Percentiles rank a stretch among this genome's conserved stretches.
These are phyloP conservation scores for Pungitius pungitius DNA, from an alignment of 2,113 vertebrate genomes.

Conservation along the genomic window DNA sequence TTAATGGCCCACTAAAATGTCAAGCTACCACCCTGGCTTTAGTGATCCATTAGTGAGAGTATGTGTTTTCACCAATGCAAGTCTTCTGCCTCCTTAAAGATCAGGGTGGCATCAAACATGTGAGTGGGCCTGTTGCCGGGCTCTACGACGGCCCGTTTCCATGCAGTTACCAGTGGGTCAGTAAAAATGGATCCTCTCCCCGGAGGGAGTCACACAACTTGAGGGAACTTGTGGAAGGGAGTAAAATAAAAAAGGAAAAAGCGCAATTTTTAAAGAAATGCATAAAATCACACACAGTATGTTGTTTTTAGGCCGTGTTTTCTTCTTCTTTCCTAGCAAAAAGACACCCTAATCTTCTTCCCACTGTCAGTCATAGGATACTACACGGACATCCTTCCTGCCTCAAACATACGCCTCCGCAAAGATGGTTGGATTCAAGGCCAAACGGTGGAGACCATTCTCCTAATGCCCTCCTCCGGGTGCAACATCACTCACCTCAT, in stretches of 20 bases:
- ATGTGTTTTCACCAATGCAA: constrained; percentile 18
- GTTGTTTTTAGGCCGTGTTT: background rate
- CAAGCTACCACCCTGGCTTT: background rate
- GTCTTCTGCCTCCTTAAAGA: constrained; percentile 24
- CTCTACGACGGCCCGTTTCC: constrained; percentile 60
- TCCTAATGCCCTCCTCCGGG: background rate
- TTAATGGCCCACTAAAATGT: constrained; percentile 4
- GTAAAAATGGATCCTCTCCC: constrained; percentile 64
- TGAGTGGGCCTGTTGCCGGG: constrained; percentile 24
- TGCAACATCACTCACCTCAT: constrained; percentile 24
- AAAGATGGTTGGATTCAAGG: background rate
- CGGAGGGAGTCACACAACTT: constrained; percentile 42
- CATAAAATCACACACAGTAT: background rate
- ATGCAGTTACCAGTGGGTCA: constrained; percentile 46
- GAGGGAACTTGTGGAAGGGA: constrained; percentile 29
- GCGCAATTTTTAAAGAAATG: background rate
- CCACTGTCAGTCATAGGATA: background rate
- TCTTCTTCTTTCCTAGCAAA: background rate
- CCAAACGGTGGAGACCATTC: constrained; percentile 3
- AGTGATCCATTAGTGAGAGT: background rate
- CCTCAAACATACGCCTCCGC: background rate
- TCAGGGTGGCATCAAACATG: constrained; percentile 28
- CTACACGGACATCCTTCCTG: background rate
- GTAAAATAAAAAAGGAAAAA: constrained; percentile 16
- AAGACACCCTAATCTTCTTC: background rate